Percentiles rank a stretch among this genome's conserved stretches.
These are phyloP conservation scores for Teinopalpus imperialis DNA, from an alignment of 2,888 invertebrate genomes.

Conservation along the genomic window DNA sequence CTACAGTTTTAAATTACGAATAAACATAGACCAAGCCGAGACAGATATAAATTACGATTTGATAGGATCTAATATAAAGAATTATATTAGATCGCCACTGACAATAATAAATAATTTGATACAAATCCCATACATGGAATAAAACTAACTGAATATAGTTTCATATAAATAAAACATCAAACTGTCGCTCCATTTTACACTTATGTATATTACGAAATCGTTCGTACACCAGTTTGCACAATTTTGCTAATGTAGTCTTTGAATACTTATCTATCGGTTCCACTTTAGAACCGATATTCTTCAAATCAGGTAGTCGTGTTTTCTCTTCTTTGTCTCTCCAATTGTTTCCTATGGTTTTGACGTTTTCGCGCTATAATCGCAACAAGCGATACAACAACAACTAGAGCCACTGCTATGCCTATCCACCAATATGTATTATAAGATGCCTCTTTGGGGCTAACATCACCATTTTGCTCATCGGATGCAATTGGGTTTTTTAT, in stretches of 20 bases:
- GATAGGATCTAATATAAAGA: conserved; percentile 29
- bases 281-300: conserved; percentile 76
- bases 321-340: conserved; percentile 73
- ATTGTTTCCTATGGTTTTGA: conserved; percentile 73
- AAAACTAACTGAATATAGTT: conserved; percentile 25
- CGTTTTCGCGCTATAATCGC: conserved; percentile 74
- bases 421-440: conserved; percentile 78
- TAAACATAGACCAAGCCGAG: conserved; percentile 30
- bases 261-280: conserved; percentile 51
- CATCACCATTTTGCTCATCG: conserved; percentile 49
- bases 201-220: conserved; percentile 44
- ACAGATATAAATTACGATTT: conserved; percentile 26
- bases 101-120: conserved; percentile 24
- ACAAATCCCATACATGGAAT: conserved; percentile 20
- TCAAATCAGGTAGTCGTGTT: conserved; percentile 74
- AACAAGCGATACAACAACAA: conserved; percentile 61
- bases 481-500: conserved; percentile 65
- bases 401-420: conserved; percentile 69
- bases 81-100: conserved; percentile 34
- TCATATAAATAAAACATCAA: conserved; percentile 35
- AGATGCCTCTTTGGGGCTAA: conserved; percentile 61
- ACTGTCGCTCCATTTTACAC: conserved; percentile 33
- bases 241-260: conserved; percentile 52
- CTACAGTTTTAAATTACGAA: conserved; percentile 43
- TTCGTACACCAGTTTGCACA: conserved; percentile 53